These are phyloP conservation scores for Listronotus bonariensis DNA, from an alignment of 1,140 invertebrate genomes.

Conservation along the genomic window DNA sequence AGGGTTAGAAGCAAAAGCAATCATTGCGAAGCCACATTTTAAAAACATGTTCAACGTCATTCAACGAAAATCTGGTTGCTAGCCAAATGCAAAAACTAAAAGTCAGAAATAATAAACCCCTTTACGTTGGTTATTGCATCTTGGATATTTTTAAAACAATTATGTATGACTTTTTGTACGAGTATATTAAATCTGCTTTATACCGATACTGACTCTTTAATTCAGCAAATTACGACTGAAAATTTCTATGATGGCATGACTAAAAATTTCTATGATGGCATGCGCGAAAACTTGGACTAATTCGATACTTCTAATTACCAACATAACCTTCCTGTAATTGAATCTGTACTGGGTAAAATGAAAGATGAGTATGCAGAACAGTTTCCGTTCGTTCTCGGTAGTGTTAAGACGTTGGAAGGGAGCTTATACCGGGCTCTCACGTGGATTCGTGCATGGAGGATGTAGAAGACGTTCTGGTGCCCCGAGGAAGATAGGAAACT, in stretches of 20 bases:
- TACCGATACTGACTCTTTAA: constrained; percentile 46
- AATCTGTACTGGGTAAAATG: constrained; percentile 15
- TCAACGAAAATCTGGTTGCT: constrained; percentile 53
- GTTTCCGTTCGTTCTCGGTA: too few species aligned
- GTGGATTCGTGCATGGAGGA: too few species aligned
- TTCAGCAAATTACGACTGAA: constrained; percentile 36
- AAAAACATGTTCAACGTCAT: constrained; percentile 40
- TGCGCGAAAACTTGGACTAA: constrained; percentile 27
- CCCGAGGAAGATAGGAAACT: too few species aligned
- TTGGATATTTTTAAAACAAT: constrained; percentile 53
- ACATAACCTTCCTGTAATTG: constrained; percentile 35
- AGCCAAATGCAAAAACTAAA: too few species aligned
- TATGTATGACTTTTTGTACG: too few species aligned
- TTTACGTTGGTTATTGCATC: constrained; percentile 54
- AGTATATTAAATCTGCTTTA: constrained; percentile 39
- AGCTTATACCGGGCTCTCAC: too few species aligned
- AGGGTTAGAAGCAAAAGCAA: constrained; percentile 37
- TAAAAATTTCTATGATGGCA: constrained; percentile 38
- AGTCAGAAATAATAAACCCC: constrained; percentile 57
- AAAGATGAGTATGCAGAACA: too few species aligned
- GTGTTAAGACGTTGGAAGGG: too few species aligned
- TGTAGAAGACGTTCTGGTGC: too few species aligned
- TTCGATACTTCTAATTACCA: constrained; percentile 48
- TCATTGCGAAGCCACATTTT: constrained; percentile 50
- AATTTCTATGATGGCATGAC: too few species aligned